phyloP scores from a whole-genome alignment of 1,140 invertebrate genomes.

The Monochamus saltuarius region DNA sequence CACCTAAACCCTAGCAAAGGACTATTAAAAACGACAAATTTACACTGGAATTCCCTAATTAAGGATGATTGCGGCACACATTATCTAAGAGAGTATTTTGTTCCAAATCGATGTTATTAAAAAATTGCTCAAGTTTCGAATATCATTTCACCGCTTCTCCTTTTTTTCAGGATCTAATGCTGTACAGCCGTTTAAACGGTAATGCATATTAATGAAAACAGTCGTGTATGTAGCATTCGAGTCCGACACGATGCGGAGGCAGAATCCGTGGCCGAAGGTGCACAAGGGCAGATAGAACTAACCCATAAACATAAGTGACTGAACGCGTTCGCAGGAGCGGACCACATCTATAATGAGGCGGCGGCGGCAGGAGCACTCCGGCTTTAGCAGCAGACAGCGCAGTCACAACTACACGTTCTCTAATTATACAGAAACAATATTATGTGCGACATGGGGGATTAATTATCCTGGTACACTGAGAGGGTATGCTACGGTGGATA shows the following conservation, averaged over 20 bases:
- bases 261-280: not conserved
- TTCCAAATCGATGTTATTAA: too few relatives aligned
- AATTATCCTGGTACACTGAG: constrained; percentile 39
- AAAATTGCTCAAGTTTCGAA: too few relatives aligned
- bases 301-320: constrained; percentile 14
- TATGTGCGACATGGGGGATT: constrained; percentile 43
- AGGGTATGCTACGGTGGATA: constrained; percentile 23
- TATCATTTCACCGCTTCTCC: too few relatives aligned
- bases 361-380: not conserved
- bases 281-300: constrained; percentile 12
- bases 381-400: constrained; percentile 9
- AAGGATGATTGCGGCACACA: too few relatives aligned
- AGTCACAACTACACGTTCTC: constrained; percentile 34
- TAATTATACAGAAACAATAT: constrained; percentile 46
- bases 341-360: constrained; percentile 10
- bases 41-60: too few relatives aligned
- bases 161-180: too few relatives aligned
- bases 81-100: too few relatives aligned
- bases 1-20: too few relatives aligned
- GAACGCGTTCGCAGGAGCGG: constrained; percentile 6
- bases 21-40: too few relatives aligned
- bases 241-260: not conserved
- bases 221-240: not conserved
- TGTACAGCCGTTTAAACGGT: too few relatives aligned
- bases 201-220: too few relatives aligned